Percentiles rank a stretch among this genome's conserved stretches.
These are phyloP conservation scores for Athetis lepigone DNA, from an alignment of 2,888 invertebrate species.

Conservation along the genomic window DNA sequence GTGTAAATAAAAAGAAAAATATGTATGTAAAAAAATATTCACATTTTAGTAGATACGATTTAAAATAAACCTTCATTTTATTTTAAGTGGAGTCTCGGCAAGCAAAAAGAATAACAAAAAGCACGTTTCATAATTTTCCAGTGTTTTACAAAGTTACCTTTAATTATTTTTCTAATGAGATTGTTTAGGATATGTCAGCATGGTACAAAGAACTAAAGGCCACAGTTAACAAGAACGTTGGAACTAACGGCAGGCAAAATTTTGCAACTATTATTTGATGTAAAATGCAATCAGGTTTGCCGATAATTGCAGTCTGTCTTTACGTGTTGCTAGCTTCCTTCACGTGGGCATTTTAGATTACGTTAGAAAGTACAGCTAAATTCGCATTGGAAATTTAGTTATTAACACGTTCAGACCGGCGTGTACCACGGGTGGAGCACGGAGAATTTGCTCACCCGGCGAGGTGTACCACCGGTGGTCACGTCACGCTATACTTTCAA, in stretches of 20 bases:
- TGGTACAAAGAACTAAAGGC: slow-evolving; percentile 5
- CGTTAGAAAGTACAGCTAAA: background rate
- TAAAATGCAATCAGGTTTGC: slow-evolving; percentile 10
- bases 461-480: too few relatives aligned
- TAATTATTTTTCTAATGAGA: slow-evolving; percentile 19
- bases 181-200: background rate
- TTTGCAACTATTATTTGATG: slow-evolving; percentile 3
- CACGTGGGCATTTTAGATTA: background rate
- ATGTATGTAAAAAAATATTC: too few relatives aligned
- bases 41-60: too few relatives aligned
- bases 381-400: background rate
- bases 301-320: background rate
- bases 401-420: too few relatives aligned
- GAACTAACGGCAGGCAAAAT: slow-evolving; percentile 5
- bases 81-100: too few relatives aligned
- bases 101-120: background rate
- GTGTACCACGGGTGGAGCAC: too few relatives aligned
- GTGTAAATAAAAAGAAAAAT: too few relatives aligned
- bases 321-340: background rate
- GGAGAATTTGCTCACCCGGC: too few relatives aligned
- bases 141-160: background rate
- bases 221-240: background rate
- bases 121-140: background rate
- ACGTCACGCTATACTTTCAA: too few relatives aligned
- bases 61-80: too few relatives aligned